Conservation (phyloP, 2,113 vertebrate species). For the Colossoma macropomum region DNA sequence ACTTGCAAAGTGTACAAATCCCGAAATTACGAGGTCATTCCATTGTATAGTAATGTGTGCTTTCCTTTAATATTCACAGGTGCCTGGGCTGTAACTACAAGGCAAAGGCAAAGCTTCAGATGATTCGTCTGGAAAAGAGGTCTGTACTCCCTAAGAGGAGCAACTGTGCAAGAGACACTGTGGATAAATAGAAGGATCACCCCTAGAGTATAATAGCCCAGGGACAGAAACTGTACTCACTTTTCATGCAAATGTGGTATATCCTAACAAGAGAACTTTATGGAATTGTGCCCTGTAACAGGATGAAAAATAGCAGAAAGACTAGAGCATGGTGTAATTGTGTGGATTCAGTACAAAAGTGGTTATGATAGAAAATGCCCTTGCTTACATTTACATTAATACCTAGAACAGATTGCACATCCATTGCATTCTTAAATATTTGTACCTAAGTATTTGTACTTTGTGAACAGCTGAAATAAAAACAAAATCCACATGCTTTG, state of each 20-base stretch:
- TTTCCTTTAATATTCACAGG: slow-evolving; percentile 67
- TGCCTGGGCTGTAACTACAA: slow-evolving; percentile 63
- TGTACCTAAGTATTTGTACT: background rate
- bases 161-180: slow-evolving; percentile 50
- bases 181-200: slow-evolving; percentile 28
- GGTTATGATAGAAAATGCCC: background rate
- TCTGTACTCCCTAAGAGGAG: slow-evolving; percentile 52
- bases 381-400: background rate
- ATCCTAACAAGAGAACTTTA: background rate
- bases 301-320: background rate
- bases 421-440: background rate
- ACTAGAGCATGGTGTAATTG: background rate
- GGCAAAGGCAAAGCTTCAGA: slow-evolving; percentile 65
- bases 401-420: background rate
- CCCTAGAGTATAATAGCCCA: slow-evolving; percentile 55
- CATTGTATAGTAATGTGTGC: slow-evolving; percentile 74
- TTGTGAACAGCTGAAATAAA: background rate
- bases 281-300: background rate
- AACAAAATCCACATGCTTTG: background rate
- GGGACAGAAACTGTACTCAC: slow-evolving; percentile 61
- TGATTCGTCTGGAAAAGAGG: slow-evolving; percentile 29
- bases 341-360: background rate
- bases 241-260: slow-evolving; percentile 60
- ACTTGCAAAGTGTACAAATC: slow-evolving; percentile 72
- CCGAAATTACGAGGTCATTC: slow-evolving; percentile 73